These are phyloP conservation scores for Callimorpha dominula DNA, from an alignment of 2,888 invertebrate species.

Conservation along the genomic window DNA sequence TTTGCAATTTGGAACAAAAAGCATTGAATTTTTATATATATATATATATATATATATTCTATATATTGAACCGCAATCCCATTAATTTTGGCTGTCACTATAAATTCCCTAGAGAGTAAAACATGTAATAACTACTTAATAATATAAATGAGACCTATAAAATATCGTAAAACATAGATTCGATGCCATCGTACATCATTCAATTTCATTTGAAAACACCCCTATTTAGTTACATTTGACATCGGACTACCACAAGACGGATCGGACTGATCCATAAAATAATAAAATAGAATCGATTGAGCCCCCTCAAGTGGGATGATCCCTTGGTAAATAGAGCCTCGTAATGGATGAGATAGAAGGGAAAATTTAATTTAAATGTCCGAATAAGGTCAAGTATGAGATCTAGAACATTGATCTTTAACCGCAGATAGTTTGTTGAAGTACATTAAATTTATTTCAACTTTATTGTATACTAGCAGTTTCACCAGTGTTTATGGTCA, in stretches of 20 bases:
- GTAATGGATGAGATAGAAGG: conserved; percentile 60
- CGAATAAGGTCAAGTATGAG: conserved; percentile 35
- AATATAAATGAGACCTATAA: neutral
- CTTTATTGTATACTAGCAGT: too few species aligned
- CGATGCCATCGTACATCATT: neutral
- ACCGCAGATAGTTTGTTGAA: too few species aligned
- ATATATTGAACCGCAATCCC: neutral
- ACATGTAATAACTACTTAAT: neutral
- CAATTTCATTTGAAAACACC: conserved; percentile 17
- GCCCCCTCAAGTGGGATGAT: conserved; percentile 50
- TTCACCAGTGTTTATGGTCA: too few species aligned
- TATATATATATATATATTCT: too few species aligned
- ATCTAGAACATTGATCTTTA: conserved; percentile 14
- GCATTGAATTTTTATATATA: too few species aligned
- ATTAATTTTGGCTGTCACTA: neutral
- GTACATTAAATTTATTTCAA: neutral
- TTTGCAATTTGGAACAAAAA: too few species aligned
- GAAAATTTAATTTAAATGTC: conserved; percentile 60
- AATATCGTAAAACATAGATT: conserved; percentile 3
- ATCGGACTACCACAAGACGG: conserved; percentile 19
- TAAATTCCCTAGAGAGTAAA: neutral
- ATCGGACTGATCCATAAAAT: conserved; percentile 46
- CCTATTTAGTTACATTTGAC: conserved; percentile 11
- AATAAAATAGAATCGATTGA: conserved; percentile 52
- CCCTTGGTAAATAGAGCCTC: conserved; percentile 58